Evolutionary conservation across 2,113 vertebrate genomes (phyloP).

Genomic region (Rhinichthys klamathensis): DNA sequence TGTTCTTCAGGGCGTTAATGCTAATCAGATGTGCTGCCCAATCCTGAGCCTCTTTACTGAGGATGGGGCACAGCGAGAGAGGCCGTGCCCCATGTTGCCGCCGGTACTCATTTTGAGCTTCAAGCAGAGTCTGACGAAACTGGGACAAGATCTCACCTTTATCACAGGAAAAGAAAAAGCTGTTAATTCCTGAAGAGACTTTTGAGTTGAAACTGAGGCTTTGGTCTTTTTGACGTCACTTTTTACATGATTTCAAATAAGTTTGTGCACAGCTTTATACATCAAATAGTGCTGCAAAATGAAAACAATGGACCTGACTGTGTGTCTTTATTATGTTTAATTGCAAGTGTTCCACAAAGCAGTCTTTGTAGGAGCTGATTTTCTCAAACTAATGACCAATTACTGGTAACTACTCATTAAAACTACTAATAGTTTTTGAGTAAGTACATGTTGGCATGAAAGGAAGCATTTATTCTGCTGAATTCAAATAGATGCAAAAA

Average conservation of each 20-base stretch:
- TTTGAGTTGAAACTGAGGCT: not conserved
- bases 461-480: not conserved
- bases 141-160: constrained; percentile 46
- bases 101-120: constrained; percentile 59
- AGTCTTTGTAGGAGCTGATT: not conserved
- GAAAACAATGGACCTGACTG: not conserved
- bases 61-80: constrained; percentile 49
- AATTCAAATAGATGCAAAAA: not conserved
- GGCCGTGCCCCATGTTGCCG: constrained; percentile 54
- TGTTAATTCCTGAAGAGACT: not conserved
- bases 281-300: not conserved
- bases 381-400: not conserved
- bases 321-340: not conserved
- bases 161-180: constrained; percentile 2
- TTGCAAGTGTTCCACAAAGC: not conserved
- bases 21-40: constrained; percentile 61
- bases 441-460: not conserved
- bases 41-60: constrained; percentile 62
- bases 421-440: not conserved
- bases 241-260: not conserved
- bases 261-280: not conserved
- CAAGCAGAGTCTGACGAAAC: constrained; percentile 58
- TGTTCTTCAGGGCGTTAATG: constrained; percentile 59
- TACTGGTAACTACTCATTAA: not conserved
- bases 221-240: not conserved